These are phyloP conservation scores for Baronia brevicornis DNA, from an alignment of 2,888 invertebrate species.

Conservation along the genomic window DNA sequence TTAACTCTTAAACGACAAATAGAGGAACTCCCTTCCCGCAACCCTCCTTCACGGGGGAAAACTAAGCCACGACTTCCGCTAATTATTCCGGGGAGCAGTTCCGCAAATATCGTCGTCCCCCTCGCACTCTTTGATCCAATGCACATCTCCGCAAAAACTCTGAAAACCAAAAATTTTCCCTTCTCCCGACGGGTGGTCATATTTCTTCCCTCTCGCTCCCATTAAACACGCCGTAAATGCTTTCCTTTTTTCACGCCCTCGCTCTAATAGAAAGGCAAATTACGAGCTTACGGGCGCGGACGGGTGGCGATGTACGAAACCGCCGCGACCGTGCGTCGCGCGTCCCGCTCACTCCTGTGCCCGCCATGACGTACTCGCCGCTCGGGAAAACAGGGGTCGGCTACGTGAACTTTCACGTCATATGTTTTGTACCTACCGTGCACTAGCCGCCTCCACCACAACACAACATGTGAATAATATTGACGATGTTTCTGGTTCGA, in stretches of 20 bases:
- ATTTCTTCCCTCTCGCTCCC: slow-evolving; percentile 75
- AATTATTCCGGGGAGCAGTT: slow-evolving; percentile 67
- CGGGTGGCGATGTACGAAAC: slow-evolving; percentile 75
- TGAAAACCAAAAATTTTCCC: slow-evolving; percentile 74
- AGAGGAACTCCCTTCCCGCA: slow-evolving; percentile 69
- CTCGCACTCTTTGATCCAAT: slow-evolving; percentile 61
- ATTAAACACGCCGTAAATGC: slow-evolving; percentile 76
- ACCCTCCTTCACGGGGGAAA: slow-evolving; percentile 57
- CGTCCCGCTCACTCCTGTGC: slow-evolving; percentile 51
- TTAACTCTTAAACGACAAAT: slow-evolving; percentile 76
- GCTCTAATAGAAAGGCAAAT: slow-evolving; percentile 76
- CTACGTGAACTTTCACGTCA: slow-evolving; percentile 68
- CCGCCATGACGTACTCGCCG: slow-evolving; percentile 44
- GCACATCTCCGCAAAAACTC: slow-evolving; percentile 73
- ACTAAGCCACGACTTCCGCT: slow-evolving; percentile 74
- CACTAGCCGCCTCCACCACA: slow-evolving; percentile 19
- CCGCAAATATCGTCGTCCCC: slow-evolving; percentile 56
- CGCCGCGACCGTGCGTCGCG: slow-evolving; percentile 51
- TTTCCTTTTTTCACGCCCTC: slow-evolving; percentile 77
- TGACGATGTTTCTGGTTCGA: too few relatives aligned
- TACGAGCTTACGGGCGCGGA: slow-evolving; percentile 76
- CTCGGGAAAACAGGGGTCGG: slow-evolving; percentile 61
- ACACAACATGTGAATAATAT: slow-evolving; percentile 15
- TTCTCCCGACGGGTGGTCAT: slow-evolving; percentile 69
- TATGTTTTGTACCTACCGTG: slow-evolving; percentile 48